Percentiles rank a stretch among this genome's conserved stretches.
phyloP scores from a whole-genome alignment of 92 coral and sea anemone genomes.

The Porites lobata region DNA sequence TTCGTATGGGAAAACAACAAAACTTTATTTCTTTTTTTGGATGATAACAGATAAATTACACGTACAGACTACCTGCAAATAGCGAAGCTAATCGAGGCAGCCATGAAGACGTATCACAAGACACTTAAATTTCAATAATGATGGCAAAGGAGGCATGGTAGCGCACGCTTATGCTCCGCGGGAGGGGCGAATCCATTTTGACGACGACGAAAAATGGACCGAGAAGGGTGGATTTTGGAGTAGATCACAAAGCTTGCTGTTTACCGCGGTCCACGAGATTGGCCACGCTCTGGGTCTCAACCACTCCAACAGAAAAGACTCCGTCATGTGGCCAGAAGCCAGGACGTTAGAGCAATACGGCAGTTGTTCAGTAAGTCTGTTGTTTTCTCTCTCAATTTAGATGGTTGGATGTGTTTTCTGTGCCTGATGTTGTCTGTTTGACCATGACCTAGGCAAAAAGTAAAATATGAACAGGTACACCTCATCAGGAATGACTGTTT shows the following conservation, averaged over 20 bases:
- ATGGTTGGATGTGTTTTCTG: background rate
- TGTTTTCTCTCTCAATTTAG: background rate
- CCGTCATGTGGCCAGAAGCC: constrained; percentile 63
- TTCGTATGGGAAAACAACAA: no score
- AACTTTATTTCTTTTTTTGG: no score
- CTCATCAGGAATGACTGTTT: no score
- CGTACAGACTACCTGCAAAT: no score
- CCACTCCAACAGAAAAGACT: constrained; percentile 37
- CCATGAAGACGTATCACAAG: no score
- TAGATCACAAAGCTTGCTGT: background rate
- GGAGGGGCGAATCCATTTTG: constrained; percentile 66
- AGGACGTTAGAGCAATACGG: constrained; percentile 74
- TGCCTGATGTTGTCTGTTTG: background rate
- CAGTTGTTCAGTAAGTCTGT: constrained; percentile 29
- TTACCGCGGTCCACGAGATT: constrained; percentile 46
- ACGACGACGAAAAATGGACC: constrained; percentile 54
- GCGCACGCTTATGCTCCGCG: constrained; percentile 53
- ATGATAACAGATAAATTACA: no score
- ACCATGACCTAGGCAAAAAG: background rate
- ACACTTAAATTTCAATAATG: background rate
- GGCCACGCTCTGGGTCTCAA: constrained; percentile 57
- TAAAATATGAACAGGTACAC: no score
- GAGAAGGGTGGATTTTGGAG: background rate
- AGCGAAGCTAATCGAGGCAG: no score
- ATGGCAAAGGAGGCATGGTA: constrained; percentile 48